Base-by-base conservation (phyloP, 2,888 invertebrate genomes). In the Artemia sinica region DNA sequence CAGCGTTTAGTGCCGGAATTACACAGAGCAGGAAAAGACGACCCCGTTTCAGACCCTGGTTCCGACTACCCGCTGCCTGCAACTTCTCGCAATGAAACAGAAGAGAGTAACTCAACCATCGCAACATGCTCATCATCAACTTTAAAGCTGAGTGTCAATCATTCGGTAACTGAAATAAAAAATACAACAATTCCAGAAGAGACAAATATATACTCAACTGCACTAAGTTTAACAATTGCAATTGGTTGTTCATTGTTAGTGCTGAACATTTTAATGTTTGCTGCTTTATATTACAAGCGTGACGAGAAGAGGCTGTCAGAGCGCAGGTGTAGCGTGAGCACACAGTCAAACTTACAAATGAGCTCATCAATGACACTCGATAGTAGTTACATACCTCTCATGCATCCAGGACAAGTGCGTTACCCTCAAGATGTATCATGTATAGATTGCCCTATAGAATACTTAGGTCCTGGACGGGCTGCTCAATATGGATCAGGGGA, bases 1-100 rank as follows among this genome's bases (percentile, higher is more conserved):
- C 78, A 94, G 70, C 92, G 94, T 76, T 81, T 95, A 68, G 90
- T 96, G 70, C 95, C 95, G 50, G 93, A 94, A 76, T 76, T 81
- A 58, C 78, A 80, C 73, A 72, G 74, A 50, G 72, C 73, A 6
- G 74, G 74, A 51, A 79, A 81, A 73, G 74, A 75, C 63, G 75
- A 70, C 66, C 68, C 68, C 8, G 13, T 52, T 12, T 66, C 66
- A 41, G 70, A 68, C 0, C 70, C 68, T 66, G 70, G 70, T 10
- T 52, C 69, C 28, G 50, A 67, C 52, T 10, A 50, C 49, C 18
- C 18, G 50, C 50, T 50, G n/a, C 51, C 67, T 41, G 67, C 67
- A 49, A 67, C 50, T 13, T 50, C 50, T n/a, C 18, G 67, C 14
- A 67, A 50, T 11, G 52, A 48, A 52, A 52, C 28, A 11, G 50